Base-by-base conservation (phyloP, 1,140 invertebrate species). In the Brachionus koreanus region DNA sequence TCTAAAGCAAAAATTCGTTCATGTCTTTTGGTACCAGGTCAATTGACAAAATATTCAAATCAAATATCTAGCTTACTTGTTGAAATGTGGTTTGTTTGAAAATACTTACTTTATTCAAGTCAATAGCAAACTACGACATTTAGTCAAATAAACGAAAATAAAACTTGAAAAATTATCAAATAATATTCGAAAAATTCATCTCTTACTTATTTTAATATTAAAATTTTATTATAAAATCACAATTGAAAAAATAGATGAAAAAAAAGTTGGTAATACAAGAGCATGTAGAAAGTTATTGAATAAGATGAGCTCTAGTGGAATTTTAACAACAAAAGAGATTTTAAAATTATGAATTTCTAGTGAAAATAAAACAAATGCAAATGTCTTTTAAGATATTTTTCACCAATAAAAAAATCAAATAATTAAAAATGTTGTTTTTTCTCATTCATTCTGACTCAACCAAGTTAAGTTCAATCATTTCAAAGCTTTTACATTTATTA, bases 221-320 rank as follows among this genome's bases (percentile, higher is more conserved):
- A 69, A 69, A 69, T 69, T 69, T 37, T 37, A 69, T 69, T 69
- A 69, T 69, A 69, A 39, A 69, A 69, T 19, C 33, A 37, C 16
- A 35, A 69, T 37, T 39, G 23, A 69, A 57, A 69, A 39, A 69
- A 39, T 19, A 69, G 37, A 69, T 19, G 33, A 35, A 37, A 10
- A 69, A 35, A 33, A 65, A 13, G 12, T 35, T 37, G 63, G 33
- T 23, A 33, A 65, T 2, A 57, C 49, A 39, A 6, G 37, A 39
- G 37, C 13, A 37, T 39, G 9, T 13, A 69, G 35, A 69, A 69
- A 39, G 37, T 39, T n/a, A 39, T 39, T 69, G 13, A 69, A 37
- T 69, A 69, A 39, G 65, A 69, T 69, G 65, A 69, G 65, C 65
- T 69, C 13, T 35, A 42, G 65, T 42, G 65, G 65, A 69, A 69